phyloP scores from a whole-genome alignment of 2,113 vertebrate genomes.

The Otis tarda region DNA sequence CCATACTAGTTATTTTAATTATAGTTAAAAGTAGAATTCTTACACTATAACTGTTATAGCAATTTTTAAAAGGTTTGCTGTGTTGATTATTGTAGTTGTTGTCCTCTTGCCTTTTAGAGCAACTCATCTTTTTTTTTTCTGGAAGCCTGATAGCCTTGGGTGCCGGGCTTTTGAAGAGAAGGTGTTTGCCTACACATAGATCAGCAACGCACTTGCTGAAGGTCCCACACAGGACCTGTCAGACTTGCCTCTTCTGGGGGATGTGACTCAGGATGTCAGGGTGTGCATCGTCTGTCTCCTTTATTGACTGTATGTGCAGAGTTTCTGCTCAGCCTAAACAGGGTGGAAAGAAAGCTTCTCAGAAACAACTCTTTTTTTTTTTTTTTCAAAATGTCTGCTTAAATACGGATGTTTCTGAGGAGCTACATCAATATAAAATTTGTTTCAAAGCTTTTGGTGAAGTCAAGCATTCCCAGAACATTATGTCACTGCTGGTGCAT shows the following conservation, averaged over 20 bases:
- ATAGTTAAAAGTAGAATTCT: background rate
- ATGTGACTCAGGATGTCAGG: rapidly evolving
- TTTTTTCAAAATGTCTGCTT: background rate
- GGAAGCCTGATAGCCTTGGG: background rate
- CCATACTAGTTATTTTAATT: background rate
- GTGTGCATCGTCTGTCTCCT: background rate
- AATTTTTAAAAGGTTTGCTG: background rate
- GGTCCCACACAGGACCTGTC: background rate
- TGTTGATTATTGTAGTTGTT: background rate
- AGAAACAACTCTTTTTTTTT: rapidly evolving
- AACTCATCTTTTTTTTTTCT: background rate
- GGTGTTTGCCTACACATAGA: background rate
- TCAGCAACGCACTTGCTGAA: rapidly evolving
- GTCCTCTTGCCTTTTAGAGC: background rate
- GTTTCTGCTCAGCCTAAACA: background rate
- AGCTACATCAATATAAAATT: rapidly evolving
- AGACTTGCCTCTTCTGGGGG: background rate
- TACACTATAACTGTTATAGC: background rate
- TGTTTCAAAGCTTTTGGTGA: background rate
- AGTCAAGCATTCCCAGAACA: background rate
- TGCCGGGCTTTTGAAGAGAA: background rate
- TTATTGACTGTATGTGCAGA: background rate
- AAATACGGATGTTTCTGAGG: background rate
- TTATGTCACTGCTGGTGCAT: background rate
- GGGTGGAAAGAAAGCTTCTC: background rate